Percentiles rank a stretch among this genome's conserved stretches.
Conservation (phyloP, 2,113 vertebrate species). For the Rhizomys pruinosus region DNA sequence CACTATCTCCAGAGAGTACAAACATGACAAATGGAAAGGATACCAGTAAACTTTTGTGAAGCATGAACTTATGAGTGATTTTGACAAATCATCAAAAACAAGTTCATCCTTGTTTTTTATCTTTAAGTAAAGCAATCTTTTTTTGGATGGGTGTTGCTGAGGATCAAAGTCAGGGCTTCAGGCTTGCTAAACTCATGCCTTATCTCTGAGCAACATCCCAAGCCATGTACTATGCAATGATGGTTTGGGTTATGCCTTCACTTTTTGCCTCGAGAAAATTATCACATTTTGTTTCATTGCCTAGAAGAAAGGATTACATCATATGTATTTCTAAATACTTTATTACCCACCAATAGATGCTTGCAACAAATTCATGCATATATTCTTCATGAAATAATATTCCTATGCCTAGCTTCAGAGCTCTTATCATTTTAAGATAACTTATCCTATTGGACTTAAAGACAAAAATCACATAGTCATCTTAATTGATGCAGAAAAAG, state of each 20-base stretch:
- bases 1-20: not conserved
- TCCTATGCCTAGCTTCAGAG: not conserved
- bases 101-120: not conserved
- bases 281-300: not conserved
- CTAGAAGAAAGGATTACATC: too few relatives aligned
- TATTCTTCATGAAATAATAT: not conserved
- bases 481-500: too few relatives aligned
- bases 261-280: not conserved
- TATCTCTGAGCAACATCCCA: not conserved
- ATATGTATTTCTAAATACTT: not conserved
- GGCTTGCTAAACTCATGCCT: too few relatives aligned
- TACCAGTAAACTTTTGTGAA: not conserved
- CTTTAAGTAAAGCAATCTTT: not conserved
- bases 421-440: not conserved
- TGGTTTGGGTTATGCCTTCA: not conserved
- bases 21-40: not conserved
- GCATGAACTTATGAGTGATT: not conserved
- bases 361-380: not conserved
- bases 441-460: too few relatives aligned
- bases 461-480: too few relatives aligned
- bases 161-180: too few relatives aligned
- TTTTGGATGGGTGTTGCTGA: not conserved
- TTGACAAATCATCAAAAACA: too few relatives aligned
- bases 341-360: rapidly evolving
- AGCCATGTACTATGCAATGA: not conserved